A percentile compares a stretch with the other conserved stretches of the same genome.
Evolutionary conservation across 1,140 invertebrate species (phyloP).

Genomic region (Harlomillsia oculata): DNA sequence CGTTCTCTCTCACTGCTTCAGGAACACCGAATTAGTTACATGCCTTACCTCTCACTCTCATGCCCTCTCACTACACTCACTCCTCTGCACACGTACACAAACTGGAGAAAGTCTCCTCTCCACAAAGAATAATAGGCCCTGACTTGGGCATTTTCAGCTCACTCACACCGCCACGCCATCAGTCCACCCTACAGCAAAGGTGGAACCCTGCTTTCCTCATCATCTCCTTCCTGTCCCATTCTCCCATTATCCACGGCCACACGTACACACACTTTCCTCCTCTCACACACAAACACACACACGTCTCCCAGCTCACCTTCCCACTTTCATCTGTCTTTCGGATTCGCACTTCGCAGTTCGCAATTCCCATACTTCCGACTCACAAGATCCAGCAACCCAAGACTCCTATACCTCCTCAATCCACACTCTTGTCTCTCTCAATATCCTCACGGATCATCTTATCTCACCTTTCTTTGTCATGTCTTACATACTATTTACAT

Average conservation of each 20-base stretch:
- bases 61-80: background rate
- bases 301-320: background rate
- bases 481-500: too few species aligned
- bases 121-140: background rate
- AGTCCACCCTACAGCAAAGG: too few species aligned
- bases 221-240: background rate
- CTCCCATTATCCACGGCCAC: background rate
- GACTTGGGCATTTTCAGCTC: background rate
- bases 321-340: background rate
- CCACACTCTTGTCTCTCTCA: too few species aligned
- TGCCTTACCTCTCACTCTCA: background rate
- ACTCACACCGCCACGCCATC: too few species aligned
- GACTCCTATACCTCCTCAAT: too few species aligned
- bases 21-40: too few species aligned
- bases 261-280: background rate
- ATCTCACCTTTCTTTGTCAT: too few species aligned
- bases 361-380: background rate
- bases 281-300: background rate
- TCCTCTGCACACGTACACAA: background rate
- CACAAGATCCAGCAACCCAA: too few species aligned
- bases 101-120: background rate
- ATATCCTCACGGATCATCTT: too few species aligned
- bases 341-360: background rate
- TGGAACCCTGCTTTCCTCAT: background rate
- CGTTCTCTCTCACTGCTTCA: background rate